Percentiles rank a stretch among this genome's conserved stretches.
Conservation (phyloP, 92 coral and sea anemone genomes). For the Muricea muricata region DNA sequence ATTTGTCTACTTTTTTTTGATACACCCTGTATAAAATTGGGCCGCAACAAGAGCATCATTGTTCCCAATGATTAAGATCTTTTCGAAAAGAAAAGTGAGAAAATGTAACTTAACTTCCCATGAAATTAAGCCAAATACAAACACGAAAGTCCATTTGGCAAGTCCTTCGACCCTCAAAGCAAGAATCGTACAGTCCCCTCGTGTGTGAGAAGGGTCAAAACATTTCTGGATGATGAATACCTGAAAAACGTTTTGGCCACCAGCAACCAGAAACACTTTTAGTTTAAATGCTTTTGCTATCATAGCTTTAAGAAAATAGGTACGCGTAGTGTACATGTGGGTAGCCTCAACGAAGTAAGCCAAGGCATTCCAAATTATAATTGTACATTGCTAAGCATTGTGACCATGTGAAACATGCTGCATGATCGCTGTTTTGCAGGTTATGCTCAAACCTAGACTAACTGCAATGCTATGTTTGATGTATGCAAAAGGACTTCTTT, state of each 20-base stretch:
- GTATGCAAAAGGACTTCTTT: too few species aligned
- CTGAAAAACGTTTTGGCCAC: slow-evolving; percentile 52
- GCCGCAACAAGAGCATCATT: not conserved
- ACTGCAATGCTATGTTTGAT: too few species aligned
- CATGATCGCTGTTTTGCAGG: too few species aligned
- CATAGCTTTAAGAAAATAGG: too few species aligned
- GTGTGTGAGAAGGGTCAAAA: slow-evolving; percentile 64
- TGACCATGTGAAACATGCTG: too few species aligned
- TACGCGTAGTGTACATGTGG: too few species aligned
- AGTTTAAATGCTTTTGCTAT: slow-evolving; percentile 42
- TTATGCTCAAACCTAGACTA: too few species aligned
- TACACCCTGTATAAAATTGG: not conserved
- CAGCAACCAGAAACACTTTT: slow-evolving; percentile 44
- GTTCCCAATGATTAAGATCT: slow-evolving; percentile 11
- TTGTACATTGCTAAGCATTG: too few species aligned
- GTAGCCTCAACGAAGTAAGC: too few species aligned
- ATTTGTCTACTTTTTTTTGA: too few species aligned
- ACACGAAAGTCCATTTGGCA: slow-evolving; percentile 31
- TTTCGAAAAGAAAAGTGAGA: slow-evolving; percentile 21
- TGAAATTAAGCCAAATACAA: not conserved
- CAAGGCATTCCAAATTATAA: too few species aligned
- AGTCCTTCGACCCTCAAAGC: slow-evolving; percentile 27
- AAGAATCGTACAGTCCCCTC: slow-evolving; percentile 64
- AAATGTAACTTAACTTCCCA: slow-evolving; percentile 1
- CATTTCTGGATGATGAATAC: slow-evolving; percentile 70